Evolutionary conservation across 2,888 invertebrate genomes (phyloP), one percentile per base, ranked within the genome.

Genomic region (Cosmorhoe ocellata): DNA sequence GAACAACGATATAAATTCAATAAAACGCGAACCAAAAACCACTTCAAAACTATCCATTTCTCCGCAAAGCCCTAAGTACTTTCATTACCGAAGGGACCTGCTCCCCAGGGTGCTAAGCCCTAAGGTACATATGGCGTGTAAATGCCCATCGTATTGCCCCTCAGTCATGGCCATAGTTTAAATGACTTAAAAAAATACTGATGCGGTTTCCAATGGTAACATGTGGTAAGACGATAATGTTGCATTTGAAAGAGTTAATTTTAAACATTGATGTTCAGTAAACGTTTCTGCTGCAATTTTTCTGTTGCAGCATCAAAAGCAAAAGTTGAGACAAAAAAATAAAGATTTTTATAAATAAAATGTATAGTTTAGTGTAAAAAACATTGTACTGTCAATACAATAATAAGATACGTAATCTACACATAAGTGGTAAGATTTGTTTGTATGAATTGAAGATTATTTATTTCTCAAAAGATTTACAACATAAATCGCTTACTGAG

Each of bases 121-220:
- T 69, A 74, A 74, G 67, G 81, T 86, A 79, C 90, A 90, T 91
- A 91, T 90, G 90, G 89, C 89, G 81, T 79, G 66, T 89, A 90
- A 91, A 90, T 83, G 84, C 72, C 71, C 74, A 76, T 87, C 84
- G 85, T 82, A 88, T 88, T 79, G 79, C 79, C 64, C 60, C 61
- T 48, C 61, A 64, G 64, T 69, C 65, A 63, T 67, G 51, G 50
- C 45, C 52, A 64, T 69, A 58, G 67, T 34, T 50, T 50, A 40
- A 46, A 62, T 64, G 63, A 52, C 61, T 66, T 59, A 59, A 70
- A 67, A 63, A 64, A 69, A 65, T 67, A 69, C 61, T 67, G 28
- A 68, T 72, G 71, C 58, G 71, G 71, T 71, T 64, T 63, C 52
- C 56, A 63, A 64, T 57, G 51, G 54, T 61, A 53, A 63, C 64